A percentile compares a stretch with the other conserved stretches of the same genome.
phyloP scores from a whole-genome alignment of 2,797 vertebrate species.

The Heteromormyrus szaboi region DNA sequence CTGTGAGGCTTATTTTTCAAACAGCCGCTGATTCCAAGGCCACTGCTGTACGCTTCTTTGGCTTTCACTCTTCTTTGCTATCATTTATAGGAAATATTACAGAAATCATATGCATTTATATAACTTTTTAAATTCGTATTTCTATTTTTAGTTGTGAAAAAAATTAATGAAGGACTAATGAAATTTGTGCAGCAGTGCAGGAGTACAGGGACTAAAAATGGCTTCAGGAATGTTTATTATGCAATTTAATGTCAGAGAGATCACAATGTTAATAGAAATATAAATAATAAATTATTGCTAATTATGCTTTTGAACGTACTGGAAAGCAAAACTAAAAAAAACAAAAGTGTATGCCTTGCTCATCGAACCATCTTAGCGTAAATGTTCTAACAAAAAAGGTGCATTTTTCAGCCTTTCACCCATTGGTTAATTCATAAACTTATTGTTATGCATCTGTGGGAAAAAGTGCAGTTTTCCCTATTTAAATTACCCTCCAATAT shows the following conservation, averaged over 20 bases:
- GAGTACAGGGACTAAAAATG: background rate
- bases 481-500: conserved; percentile 9
- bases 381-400: conserved; percentile 4
- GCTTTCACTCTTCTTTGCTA: conserved; percentile 30
- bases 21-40: conserved; percentile 28
- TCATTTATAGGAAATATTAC: conserved; percentile 29
- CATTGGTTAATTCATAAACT: conserved; percentile 14
- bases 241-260: background rate
- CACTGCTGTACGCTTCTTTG: conserved; percentile 23
- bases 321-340: background rate
- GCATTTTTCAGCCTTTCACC: conserved; percentile 18
- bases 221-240: background rate
- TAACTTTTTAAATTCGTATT: conserved; percentile 31
- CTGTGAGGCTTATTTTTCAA: conserved; percentile 37
- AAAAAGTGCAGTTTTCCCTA: background rate
- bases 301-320: conserved; percentile 8
- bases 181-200: background rate
- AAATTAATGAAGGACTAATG: background rate
- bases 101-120: conserved; percentile 31
- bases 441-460: background rate
- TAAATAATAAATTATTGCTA: background rate
- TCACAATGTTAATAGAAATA: background rate
- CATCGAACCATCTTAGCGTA: background rate
- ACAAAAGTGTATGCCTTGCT: background rate
- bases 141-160: conserved; percentile 11